phyloP scores from a whole-genome alignment of 92 coral and sea anemone species.

The Porites rus region DNA sequence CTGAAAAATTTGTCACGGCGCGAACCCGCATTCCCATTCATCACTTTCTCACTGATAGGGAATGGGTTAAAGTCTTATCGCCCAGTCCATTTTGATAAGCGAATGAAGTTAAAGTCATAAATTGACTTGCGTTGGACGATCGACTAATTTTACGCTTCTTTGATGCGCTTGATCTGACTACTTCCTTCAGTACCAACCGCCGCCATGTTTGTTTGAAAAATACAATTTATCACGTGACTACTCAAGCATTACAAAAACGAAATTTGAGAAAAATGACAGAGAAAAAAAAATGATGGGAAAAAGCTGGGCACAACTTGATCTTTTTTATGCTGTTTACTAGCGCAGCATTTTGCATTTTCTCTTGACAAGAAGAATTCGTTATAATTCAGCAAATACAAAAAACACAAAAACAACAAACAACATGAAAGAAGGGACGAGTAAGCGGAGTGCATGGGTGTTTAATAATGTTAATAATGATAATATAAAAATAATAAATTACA shows the following conservation, averaged over 20 bases:
- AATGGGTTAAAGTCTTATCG: conserved; percentile 1
- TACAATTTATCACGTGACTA: not conserved
- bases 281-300: too few relatives aligned
- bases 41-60: not conserved
- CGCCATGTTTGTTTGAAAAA: conserved; percentile 18
- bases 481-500: too few relatives aligned
- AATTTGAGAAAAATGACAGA: not conserved
- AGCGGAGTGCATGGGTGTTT: too few relatives aligned
- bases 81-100: conserved; percentile 7
- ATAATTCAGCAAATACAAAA: too few relatives aligned
- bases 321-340: too few relatives aligned
- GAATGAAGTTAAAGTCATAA: not conserved
- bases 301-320: too few relatives aligned
- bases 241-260: not conserved
- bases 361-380: too few relatives aligned
- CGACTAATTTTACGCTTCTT: not conserved
- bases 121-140: not conserved
- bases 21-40: conserved; percentile 17
- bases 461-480: too few relatives aligned
- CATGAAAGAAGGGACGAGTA: too few relatives aligned
- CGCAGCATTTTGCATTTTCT: too few relatives aligned
- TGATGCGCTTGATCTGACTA: not conserved
- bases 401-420: too few relatives aligned
- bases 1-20: not conserved
- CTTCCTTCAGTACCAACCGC: conserved; percentile 25